Base-by-base conservation (phyloP, 30 jellyfish, hydroid and myxozoan species). In the Haliclystus octoradiatus region DNA sequence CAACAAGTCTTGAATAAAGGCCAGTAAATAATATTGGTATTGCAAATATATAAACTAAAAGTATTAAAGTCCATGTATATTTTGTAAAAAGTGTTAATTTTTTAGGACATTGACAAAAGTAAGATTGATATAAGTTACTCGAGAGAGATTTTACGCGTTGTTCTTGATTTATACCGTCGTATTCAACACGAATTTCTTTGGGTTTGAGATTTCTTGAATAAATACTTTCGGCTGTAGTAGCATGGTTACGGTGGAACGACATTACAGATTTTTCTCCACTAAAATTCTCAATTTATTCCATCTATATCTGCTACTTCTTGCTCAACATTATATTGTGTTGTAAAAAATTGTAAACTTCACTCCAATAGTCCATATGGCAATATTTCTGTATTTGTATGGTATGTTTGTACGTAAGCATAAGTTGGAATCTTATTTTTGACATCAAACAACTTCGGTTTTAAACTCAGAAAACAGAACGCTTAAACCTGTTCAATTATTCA, bases 61-160 rank as follows among this genome's bases (percentile, higher is more conserved):
- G 69, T 27, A 85, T 47, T 26, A 85, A 52, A 4, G 79, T 66
- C 96, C 96, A 85, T 62, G 73, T 52, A 65, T 78, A 78, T 75
- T 85, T 85, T 28, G 69, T 63, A 32, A 78, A 71, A 60, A 65
- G 84, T 63, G 71, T 79, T 28, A 85, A 61, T 50, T 87, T 82
- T 1, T 67, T 73, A 1, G 96, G 96, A 34, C 92, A 78, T 25
- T 74, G 81, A 49, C 96, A 85, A 1, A 85, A 85, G 61, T 80
- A 80, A 30, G 85, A 85, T 60, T 85, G 85, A 52, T 79, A 81
- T 30, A 78, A 65, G 7, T 72, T 75, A n/a, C 86, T 64, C 51
- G 86, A 69, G 31, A 67, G 79, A 31, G 82, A 50, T 28, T 83
- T 63, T 2, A 79, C 30, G 26, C 70, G 82, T 26, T 81, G 72